Evolutionary conservation across 2,888 invertebrate genomes (phyloP).

Genomic region (Cephus runcator): DNA sequence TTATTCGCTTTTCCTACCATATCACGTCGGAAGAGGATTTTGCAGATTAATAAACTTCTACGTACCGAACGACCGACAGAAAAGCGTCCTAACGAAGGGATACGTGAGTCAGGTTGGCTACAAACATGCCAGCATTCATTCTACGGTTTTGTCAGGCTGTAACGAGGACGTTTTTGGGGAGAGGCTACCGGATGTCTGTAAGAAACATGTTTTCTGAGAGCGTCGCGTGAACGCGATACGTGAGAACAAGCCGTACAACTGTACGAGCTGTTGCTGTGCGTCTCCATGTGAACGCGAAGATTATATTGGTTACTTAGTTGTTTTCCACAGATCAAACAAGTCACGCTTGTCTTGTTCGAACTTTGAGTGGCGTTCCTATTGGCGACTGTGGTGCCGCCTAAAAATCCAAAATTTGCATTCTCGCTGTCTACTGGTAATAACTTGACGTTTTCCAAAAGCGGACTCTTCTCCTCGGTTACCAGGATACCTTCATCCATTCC

Average conservation of each 20-base stretch:
- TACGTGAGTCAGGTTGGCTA: conserved; percentile 2
- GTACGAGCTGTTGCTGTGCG: conserved; percentile 88
- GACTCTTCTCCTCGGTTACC: conserved; percentile 36
- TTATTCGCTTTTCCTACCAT: background rate
- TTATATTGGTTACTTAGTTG: conserved; percentile 92
- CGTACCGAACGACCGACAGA: conserved; percentile 6
- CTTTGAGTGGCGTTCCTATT: conserved; percentile 44
- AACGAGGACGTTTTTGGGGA: conserved; percentile 64
- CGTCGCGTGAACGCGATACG: conserved; percentile 88
- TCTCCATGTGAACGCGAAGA: conserved; percentile 89
- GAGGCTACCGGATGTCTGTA: conserved; percentile 80
- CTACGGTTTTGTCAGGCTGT: conserved; percentile 53
- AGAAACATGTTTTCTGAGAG: conserved; percentile 88
- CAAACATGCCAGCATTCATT: background rate
- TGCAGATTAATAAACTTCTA: background rate
- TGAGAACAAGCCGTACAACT: conserved; percentile 89
- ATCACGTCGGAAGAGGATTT: background rate
- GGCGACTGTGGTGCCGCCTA: conserved; percentile 35
- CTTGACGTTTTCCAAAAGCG: conserved; percentile 52
- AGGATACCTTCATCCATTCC: conserved; percentile 31
- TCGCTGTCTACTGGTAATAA: conserved; percentile 47
- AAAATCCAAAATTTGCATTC: conserved; percentile 49
- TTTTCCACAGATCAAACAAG: conserved; percentile 87
- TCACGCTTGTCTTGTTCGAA: conserved; percentile 68
- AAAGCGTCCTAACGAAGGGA: background rate